Conservation (phyloP, 2,888 invertebrate genomes). For the Agriopis marginaria region DNA sequence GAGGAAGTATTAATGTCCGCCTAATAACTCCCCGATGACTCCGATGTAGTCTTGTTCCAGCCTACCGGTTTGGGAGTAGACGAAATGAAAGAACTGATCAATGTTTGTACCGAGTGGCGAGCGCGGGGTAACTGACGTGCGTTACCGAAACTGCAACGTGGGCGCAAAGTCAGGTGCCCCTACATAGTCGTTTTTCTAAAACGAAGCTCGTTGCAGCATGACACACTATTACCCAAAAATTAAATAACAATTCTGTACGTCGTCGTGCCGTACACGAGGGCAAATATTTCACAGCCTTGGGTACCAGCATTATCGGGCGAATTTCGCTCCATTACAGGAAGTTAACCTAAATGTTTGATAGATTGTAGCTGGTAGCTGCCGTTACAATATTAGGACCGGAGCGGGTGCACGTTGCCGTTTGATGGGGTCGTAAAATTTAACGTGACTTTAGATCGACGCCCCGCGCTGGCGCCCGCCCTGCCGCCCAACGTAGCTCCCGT, state of each 20-base stretch:
- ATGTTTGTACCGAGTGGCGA: too few species aligned
- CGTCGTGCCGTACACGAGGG: background rate
- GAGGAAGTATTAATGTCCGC: too few species aligned
- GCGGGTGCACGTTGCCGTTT: slow-evolving; percentile 65
- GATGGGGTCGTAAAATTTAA: slow-evolving; percentile 71
- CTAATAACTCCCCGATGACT: too few species aligned
- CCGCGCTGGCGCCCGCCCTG: slow-evolving; percentile 26
- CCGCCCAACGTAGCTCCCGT: slow-evolving; percentile 15
- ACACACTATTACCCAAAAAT: background rate
- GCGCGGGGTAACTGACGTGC: too few species aligned
- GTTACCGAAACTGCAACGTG: too few species aligned
- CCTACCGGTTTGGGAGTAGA: too few species aligned
- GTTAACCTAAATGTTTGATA: slow-evolving; percentile 48
- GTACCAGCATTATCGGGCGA: slow-evolving; percentile 27
- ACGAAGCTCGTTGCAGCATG: background rate
- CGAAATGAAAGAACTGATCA: too few species aligned
- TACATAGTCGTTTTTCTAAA: background rate
- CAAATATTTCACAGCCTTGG: slow-evolving; percentile 6
- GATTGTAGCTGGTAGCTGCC: slow-evolving; percentile 46
- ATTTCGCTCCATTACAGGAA: slow-evolving; percentile 38
- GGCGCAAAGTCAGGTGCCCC: too few species aligned
- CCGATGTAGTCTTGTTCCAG: too few species aligned
- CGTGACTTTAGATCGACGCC: slow-evolving; percentile 53
- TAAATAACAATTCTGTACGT: background rate
- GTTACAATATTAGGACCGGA: slow-evolving; percentile 43